phyloP scores from a whole-genome alignment of 2,888 invertebrate genomes.

The Clitarchus hookeri region DNA sequence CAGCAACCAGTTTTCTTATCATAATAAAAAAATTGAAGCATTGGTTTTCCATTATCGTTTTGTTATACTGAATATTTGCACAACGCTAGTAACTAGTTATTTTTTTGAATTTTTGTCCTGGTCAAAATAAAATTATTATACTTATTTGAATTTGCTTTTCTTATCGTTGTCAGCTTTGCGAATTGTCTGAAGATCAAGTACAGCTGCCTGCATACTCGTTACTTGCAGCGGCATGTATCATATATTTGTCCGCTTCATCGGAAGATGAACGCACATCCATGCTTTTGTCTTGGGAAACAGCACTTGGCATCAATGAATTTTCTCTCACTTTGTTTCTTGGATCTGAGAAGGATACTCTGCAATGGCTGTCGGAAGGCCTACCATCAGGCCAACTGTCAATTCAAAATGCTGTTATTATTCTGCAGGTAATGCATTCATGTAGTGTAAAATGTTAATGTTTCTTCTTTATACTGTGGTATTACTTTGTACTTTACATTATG shows the following conservation, averaged over 20 bases:
- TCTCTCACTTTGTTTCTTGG: constrained; percentile 63
- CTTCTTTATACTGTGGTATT: not conserved
- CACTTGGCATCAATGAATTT: constrained; percentile 53
- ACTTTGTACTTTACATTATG: not conserved
- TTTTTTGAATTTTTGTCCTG: too few relatives aligned
- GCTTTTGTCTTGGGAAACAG: constrained; percentile 55
- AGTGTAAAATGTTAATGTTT: not conserved
- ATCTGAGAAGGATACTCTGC: constrained; percentile 75
- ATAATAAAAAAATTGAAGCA: too few relatives aligned
- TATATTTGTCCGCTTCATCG: constrained; percentile 71
- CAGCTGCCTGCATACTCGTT: constrained; percentile 69
- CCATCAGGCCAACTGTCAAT: constrained; percentile 77
- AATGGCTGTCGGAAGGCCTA: constrained; percentile 86
- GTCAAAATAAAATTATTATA: too few relatives aligned
- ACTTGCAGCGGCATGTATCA: constrained; percentile 77
- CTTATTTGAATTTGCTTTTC: too few relatives aligned
- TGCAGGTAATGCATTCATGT: constrained; percentile 61
- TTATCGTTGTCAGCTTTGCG: constrained; percentile 59
- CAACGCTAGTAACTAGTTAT: too few relatives aligned
- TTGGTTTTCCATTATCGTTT: too few relatives aligned
- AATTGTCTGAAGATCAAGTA: constrained; percentile 65
- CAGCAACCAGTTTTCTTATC: too few relatives aligned
- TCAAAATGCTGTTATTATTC: constrained; percentile 80
- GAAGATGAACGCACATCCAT: constrained; percentile 68
- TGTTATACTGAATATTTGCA: too few relatives aligned